Evolutionary conservation across 2,113 vertebrate species (phyloP).

Genomic region (Telmatochromis sp.): DNA sequence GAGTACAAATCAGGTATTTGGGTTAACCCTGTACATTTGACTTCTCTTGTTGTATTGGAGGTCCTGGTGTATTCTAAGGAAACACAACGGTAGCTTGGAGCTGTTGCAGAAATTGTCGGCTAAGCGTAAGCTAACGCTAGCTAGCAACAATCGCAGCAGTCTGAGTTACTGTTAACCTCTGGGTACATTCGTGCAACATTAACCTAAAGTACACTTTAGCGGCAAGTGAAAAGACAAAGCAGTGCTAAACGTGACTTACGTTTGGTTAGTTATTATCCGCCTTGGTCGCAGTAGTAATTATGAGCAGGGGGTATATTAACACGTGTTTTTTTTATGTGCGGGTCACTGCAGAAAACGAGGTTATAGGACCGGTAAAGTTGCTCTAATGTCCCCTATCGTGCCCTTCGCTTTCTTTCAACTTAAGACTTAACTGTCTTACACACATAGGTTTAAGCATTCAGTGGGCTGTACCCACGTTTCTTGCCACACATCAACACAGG

Average conservation of each 20-base stretch:
- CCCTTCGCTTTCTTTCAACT: not conserved
- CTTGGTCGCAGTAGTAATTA: not conserved
- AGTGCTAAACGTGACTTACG: not conserved
- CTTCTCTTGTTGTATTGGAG: not conserved
- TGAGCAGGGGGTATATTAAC: not conserved
- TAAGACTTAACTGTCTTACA: not conserved
- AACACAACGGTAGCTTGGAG: not conserved
- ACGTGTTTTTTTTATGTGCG: not conserved
- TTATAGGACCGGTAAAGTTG: too few species aligned
- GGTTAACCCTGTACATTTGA: not conserved
- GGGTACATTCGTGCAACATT: not conserved
- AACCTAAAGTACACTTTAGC: not conserved
- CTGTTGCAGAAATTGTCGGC: not conserved
- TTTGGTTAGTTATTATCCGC: not conserved
- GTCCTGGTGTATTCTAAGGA: not conserved
- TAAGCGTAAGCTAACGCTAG: slow-evolving; percentile 8
- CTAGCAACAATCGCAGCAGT: not conserved
- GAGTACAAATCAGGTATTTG: slow-evolving; percentile 22
- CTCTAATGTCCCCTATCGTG: not conserved
- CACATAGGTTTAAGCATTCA: not conserved
- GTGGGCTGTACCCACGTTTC: not conserved
- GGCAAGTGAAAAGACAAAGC: not conserved
- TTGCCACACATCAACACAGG: not conserved
- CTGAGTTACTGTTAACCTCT: not conserved
- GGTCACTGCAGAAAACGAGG: not conserved